These are phyloP conservation scores for Agonopterix alstromeriana DNA, from an alignment of 2,888 invertebrate species.

Conservation along the genomic window DNA sequence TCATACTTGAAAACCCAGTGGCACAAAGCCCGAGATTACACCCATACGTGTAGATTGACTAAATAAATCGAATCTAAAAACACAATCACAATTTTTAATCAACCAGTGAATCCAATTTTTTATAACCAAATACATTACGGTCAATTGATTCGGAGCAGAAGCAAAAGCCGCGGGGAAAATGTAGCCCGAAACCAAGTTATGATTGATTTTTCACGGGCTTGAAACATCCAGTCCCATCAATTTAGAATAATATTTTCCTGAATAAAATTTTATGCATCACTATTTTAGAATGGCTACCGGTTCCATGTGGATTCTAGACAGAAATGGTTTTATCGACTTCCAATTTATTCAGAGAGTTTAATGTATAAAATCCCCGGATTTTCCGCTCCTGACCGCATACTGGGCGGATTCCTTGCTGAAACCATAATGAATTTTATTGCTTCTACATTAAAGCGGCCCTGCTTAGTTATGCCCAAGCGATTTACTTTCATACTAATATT, in stretches of 20 bases:
- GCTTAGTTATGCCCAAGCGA: conserved; percentile 31
- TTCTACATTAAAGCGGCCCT: conserved; percentile 31
- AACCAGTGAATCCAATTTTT: too few relatives aligned
- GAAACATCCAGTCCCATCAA: conserved; percentile 11
- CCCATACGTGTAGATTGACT: too few relatives aligned
- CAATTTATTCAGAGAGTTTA: conserved; percentile 58
- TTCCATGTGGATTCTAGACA: conserved; percentile 37
- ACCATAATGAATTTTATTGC: conserved; percentile 58
- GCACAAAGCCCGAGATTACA: too few relatives aligned
- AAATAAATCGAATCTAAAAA: too few relatives aligned
- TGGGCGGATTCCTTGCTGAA: conserved; percentile 37
- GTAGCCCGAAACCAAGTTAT: conserved; percentile 6
- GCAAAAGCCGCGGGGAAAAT: too few relatives aligned
- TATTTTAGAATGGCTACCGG: conserved; percentile 34
- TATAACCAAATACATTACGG: too few relatives aligned
- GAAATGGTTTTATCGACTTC: conserved; percentile 52
- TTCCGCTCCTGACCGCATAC: conserved; percentile 40
- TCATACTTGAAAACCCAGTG: too few relatives aligned
- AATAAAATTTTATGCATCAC: conserved; percentile 37
- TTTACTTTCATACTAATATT: conserved; percentile 27
- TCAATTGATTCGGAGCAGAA: too few relatives aligned
- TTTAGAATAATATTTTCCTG: conserved; percentile 20
- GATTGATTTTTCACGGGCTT: conserved; percentile 2
- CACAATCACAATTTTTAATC: too few relatives aligned
- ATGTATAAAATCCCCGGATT: conserved; percentile 50